Evolutionary conservation across 2,888 invertebrate genomes (phyloP), one percentile per base, ranked within the genome.

Genomic region (Cheiracanthium punctorium): DNA sequence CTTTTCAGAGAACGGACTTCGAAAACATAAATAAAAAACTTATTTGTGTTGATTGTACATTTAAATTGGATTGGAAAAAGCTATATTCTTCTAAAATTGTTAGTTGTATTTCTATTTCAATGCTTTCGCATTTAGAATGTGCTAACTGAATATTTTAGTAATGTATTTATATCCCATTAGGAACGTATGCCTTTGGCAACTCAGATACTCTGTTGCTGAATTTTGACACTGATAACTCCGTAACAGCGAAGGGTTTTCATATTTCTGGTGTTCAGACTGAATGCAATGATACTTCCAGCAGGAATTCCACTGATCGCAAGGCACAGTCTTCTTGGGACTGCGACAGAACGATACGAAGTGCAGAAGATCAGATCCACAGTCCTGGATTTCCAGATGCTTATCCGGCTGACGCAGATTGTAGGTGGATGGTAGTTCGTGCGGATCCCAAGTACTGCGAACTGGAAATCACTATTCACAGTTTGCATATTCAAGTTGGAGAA

Each of bases 401-500:
- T 33, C 87, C 88, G 30, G 73, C 88, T n/a, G 77, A 52, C 32
- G 80, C 82, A 20, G 88, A 89, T 64, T 89, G 89, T 69, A 81
- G 86, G 8, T 89, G 88, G 86, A 79, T 81, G 69, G 80, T 89
- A 12, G 43, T 80, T 20, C 77, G 84, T 28, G 79, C 85, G 7
- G 82, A 80, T 29, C 28, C 87, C 0, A 58, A 81, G 10, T 87
- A 82, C 10, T 89, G 89, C 37, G 86, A 88, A 32, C 75, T 89
- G 29, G 88, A 89, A 73, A 74, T 89, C 29, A 89, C 88, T 10
- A 89, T 89, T 41, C 75, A 88, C 65, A 77, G 80, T 33, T 82
- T 89, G 32, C 88, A 88, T 28, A 75, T 89, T 30, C 89, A 88
- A 64, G 88, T 88, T 5, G 88, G 87, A 2, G 87, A 88, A 20